These are phyloP conservation scores for Vollenhovia emeryi DNA, from an alignment of 1,140 invertebrate genomes.

Conservation along the genomic window DNA sequence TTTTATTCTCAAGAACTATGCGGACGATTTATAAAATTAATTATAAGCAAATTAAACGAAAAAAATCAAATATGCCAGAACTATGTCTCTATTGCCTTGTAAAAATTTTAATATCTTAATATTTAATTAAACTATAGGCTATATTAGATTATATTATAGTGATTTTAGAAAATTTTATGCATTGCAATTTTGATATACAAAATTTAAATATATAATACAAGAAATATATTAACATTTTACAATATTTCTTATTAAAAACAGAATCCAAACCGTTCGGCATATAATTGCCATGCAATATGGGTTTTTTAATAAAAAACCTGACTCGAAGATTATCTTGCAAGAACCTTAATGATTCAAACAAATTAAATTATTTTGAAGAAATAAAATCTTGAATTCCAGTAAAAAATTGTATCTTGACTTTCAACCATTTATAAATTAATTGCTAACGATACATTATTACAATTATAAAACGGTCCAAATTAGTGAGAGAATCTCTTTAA, in stretches of 20 bases:
- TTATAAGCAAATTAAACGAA: too few relatives aligned
- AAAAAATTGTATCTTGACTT: background rate
- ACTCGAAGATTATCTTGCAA: constrained; percentile 16
- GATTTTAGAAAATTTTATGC: too few relatives aligned
- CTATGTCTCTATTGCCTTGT: too few relatives aligned
- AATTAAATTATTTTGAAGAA: background rate
- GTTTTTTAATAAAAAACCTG: background rate
- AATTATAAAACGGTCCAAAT: background rate
- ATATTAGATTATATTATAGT: too few relatives aligned
- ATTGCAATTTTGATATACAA: too few relatives aligned
- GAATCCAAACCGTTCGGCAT: background rate
- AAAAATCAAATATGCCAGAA: too few relatives aligned
- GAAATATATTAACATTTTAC: background rate
- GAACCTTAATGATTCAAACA: background rate
- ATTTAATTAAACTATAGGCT: too few relatives aligned
- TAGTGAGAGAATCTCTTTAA: background rate
- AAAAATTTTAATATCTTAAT: too few relatives aligned
- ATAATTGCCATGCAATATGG: background rate
- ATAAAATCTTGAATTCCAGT: background rate
- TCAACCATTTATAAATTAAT: background rate
- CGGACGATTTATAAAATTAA: background rate
- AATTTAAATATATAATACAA: too few relatives aligned
- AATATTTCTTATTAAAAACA: background rate
- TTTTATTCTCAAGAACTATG: background rate
- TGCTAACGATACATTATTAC: background rate